phyloP scores from a whole-genome alignment of 1,140 invertebrate genomes.

The Euglossa dilemma region DNA sequence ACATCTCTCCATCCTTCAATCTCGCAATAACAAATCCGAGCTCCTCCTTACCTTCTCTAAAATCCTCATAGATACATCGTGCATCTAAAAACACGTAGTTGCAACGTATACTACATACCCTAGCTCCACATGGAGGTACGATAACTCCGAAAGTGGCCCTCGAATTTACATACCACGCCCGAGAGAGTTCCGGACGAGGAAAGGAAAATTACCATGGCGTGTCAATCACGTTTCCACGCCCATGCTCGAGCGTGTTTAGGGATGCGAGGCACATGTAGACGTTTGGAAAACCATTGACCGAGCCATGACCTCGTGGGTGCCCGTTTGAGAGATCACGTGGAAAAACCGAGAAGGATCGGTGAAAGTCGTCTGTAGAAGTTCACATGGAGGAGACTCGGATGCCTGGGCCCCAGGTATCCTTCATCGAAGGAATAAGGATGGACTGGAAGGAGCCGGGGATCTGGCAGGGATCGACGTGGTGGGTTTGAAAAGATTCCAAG shows the following conservation, averaged over 20 bases:
- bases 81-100: not conserved
- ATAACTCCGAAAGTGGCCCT: not conserved
- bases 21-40: no score
- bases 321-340: not conserved
- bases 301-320: not conserved
- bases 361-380: not conserved
- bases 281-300: slow-evolving; percentile 58
- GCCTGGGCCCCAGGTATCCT: no score
- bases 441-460: not conserved
- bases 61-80: no score
- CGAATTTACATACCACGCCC: slow-evolving; percentile 19
- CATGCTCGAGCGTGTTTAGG: slow-evolving; percentile 48
- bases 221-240: slow-evolving; percentile 57
- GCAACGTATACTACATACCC: not conserved
- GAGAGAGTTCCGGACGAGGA: not conserved
- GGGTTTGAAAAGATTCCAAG: slow-evolving; percentile 53
- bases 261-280: slow-evolving; percentile 67
- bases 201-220: slow-evolving; percentile 3
- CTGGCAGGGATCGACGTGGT: slow-evolving; percentile 11
- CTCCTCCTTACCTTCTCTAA: no score
- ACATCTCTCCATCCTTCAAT: no score
- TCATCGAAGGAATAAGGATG: not conserved
- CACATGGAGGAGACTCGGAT: no score
- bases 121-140: not conserved
- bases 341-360: not conserved